Conservation (phyloP, 2,888 invertebrate species). For the Diarsia brunnea region DNA sequence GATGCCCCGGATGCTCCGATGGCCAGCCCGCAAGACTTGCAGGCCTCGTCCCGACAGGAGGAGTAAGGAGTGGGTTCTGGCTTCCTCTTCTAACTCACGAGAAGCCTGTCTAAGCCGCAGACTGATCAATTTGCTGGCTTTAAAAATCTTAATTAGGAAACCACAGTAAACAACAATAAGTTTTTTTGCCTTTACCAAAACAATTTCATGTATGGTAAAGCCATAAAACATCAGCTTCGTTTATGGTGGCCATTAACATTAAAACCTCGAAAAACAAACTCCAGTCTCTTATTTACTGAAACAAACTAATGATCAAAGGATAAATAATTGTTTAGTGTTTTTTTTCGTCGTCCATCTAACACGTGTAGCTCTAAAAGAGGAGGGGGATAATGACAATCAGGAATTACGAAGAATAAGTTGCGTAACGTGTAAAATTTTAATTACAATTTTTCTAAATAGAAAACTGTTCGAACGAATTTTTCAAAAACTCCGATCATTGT, state of each 20-base stretch:
- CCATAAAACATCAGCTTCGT: constrained; percentile 36
- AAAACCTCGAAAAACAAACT: constrained; percentile 15
- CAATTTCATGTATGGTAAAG: constrained; percentile 24
- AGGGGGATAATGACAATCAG: too few species aligned
- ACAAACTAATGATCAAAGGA: constrained; percentile 32
- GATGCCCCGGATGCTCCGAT: too few species aligned
- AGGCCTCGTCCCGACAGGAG: too few species aligned
- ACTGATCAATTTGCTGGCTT: not conserved
- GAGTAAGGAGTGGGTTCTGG: too few species aligned
- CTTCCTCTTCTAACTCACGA: not conserved
- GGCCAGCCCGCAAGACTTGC: too few species aligned
- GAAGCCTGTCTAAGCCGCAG: not conserved
- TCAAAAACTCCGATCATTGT: too few species aligned
- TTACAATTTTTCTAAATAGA: too few species aligned
- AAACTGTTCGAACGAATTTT: too few species aligned
- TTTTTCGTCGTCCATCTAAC: too few species aligned
- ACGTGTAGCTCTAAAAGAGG: too few species aligned
- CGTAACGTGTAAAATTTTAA: too few species aligned
- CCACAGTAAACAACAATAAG: constrained; percentile 8
- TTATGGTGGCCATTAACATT: constrained; percentile 31
- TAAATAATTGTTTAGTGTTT: not conserved
- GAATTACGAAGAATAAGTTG: too few species aligned
- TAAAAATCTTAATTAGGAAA: constrained; percentile 19
- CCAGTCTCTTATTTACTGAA: constrained; percentile 25
- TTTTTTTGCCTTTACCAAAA: constrained; percentile 26